Evolutionary conservation across 2,113 vertebrate genomes (phyloP).

Genomic region (Cynoglossus semilaevis): DNA sequence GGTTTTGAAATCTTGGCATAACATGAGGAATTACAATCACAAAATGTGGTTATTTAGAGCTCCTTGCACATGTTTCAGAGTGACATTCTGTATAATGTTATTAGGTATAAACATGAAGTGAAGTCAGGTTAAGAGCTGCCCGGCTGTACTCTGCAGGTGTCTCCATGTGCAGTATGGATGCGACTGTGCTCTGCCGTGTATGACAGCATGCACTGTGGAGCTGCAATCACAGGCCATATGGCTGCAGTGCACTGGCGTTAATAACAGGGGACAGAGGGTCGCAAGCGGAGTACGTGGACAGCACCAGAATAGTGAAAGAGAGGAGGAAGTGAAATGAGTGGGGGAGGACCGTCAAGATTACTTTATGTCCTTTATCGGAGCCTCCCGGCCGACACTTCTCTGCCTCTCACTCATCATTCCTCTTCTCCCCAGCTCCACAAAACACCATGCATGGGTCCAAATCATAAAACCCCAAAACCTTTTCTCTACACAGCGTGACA

Average conservation of each 20-base stretch:
- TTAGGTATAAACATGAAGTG: conserved; percentile 13
- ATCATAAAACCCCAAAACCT: conserved; percentile 52
- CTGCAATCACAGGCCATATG: conserved; percentile 40
- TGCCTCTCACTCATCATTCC: conserved; percentile 3
- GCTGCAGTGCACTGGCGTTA: conserved; percentile 34
- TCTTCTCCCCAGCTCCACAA: conserved; percentile 7
- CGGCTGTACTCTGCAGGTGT: conserved; percentile 10
- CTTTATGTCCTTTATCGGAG: conserved; percentile 36
- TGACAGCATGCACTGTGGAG: conserved; percentile 17
- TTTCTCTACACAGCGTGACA: conserved; percentile 42
- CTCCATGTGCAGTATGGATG: conserved; percentile 1
- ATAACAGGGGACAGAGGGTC: conserved; percentile 38
- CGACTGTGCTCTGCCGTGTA: conserved; percentile 5
- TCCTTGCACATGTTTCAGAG: conserved; percentile 3
- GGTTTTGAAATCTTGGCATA: background rate
- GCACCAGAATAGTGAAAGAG: background rate
- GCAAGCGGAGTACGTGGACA: background rate
- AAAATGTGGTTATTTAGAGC: background rate
- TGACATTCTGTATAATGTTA: background rate
- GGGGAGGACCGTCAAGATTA: background rate
- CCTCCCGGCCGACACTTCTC: conserved; percentile 3
- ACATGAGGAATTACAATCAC: background rate
- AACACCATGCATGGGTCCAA: conserved; percentile 38
- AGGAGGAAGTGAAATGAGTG: background rate
- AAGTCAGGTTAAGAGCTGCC: conserved; percentile 5